phyloP scores from a whole-genome alignment of 30 jellyfish, hydroid and myxozoan species.

The Pelagia noctiluca region DNA sequence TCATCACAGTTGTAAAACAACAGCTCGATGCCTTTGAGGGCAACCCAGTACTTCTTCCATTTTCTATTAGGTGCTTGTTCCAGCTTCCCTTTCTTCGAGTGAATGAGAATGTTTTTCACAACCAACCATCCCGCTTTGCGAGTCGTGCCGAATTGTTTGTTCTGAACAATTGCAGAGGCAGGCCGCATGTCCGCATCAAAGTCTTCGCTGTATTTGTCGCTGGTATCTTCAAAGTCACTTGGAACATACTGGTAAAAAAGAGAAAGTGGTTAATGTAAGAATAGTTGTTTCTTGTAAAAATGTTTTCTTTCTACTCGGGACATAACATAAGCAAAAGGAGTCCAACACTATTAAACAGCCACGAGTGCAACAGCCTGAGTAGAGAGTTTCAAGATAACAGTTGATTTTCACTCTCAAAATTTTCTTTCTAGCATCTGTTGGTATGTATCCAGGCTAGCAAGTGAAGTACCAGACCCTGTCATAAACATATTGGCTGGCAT shows the following conservation, averaged over 20 bases:
- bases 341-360: too few relatives aligned
- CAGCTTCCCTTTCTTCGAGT: conserved; percentile 91
- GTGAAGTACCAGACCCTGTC: too few relatives aligned
- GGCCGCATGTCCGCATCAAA: conserved; percentile 87
- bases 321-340: too few relatives aligned
- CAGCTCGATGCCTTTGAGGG: conserved; percentile 93
- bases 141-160: conserved; percentile 87
- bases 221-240: conserved; percentile 72
- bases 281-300: too few relatives aligned
- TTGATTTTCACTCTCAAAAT: too few relatives aligned
- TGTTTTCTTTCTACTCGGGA: too few relatives aligned
- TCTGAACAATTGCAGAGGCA: conserved; percentile 90
- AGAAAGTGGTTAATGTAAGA: too few relatives aligned
- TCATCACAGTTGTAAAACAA: conserved; percentile 86
- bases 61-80: conserved; percentile 85
- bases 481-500: too few relatives aligned
- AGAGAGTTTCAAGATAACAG: too few relatives aligned
- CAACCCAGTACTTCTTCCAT: conserved; percentile 98
- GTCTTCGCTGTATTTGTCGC: conserved; percentile 79
- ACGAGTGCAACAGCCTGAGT: too few relatives aligned
- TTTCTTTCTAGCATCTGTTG: too few relatives aligned
- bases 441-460: too few relatives aligned
- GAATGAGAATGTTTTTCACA: conserved; percentile 78
- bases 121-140: conserved; percentile 97
- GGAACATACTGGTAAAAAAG: conserved; percentile 83